Evolutionary conservation across 2,797 vertebrate genomes (phyloP), one percentile per base, ranked within the genome.

Genomic region (Gymnothorax javanicus): DNA sequence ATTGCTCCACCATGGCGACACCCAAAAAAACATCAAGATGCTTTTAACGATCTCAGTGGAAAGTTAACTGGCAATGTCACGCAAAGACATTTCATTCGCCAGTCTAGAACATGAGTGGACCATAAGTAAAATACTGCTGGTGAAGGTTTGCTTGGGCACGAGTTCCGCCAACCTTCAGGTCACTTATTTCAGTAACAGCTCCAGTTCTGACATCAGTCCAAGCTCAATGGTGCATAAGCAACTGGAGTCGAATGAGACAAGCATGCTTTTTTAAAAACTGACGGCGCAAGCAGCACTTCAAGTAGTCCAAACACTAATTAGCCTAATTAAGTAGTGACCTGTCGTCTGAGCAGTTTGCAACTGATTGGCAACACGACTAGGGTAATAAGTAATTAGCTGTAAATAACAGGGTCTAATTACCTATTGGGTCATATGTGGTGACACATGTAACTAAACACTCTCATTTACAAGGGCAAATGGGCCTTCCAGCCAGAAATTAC

Each of bases 221-320:
- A 27, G 20, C n/a, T 33, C 82, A 13, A 12, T 33, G 60, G 83
- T 84, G 60, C 50, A 17, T 33, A 25, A 50, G 13, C 23, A 52
- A 7, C 13, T 11, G n/a, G 43, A 20, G 64, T 25, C 15, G 8
- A 67, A 62, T 67, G 77, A n/a, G 50, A 56, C 20, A 43, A 59
- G 69, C 33, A 60, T 23, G 23, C 25, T 85, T 20, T 84, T 59
- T 64, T 58, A 81, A 25, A 62, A 75, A 43, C 0, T 64, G 69
- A 20, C 58, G 79, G 8, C 52, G 67, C 23, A 33, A 13, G 52
- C 20, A 86, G 59, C 11, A 13, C 56, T 84, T 79, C 3, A 81
- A 87, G 83, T 77, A 88, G 86, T 62, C 89, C 84, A 87, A 84
- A 89, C 87, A 90, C 85, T 86, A 89, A 91, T 92, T 92, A 92